Evolutionary conservation across 2,888 invertebrate species (phyloP), one percentile per base, ranked within the genome.

Genomic region (Drosophila differens): DNA sequence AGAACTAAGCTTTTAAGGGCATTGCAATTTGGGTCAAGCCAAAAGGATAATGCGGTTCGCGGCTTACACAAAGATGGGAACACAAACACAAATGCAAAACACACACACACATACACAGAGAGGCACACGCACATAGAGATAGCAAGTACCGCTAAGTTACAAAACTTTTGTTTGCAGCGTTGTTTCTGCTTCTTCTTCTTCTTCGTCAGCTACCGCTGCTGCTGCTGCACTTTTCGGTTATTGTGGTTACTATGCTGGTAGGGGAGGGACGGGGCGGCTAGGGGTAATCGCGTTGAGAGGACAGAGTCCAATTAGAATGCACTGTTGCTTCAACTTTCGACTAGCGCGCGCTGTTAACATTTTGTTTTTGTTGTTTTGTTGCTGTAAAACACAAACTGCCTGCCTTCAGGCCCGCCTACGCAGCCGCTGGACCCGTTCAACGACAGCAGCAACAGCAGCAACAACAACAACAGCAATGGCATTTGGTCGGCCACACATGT

Each of bases 21-120:
- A 75, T 60, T 76, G 74, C 76, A 81, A 85, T 85, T 88, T 85
- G 73, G 85, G 89, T 85, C 85, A 85, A 83, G 78, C 82, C 85
- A 76, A 82, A 76, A 78, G 82, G 82, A 88, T 85, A 83, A 83
- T 83, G 81, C 81, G 82, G 76, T 78, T 83, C 74, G 78, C 78
- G 82, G 78, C 77, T 76, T 73, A 52, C 60, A 69, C 62, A 69
- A 54, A 49, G 35, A 58, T 59, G 59, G 39, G 37, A 52, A 41
- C n/a, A 66, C 14, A 30, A 54, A 41, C 54, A 77, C 41, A 33
- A 47, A 25, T 47, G 47, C 28, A 47, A 25, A 47, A 4, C 25
- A 16, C 44, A 41, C 37, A 57, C 61, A 64, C 44, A 44, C 30
- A 28, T 1, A 39, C 16, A 19, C 16, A 51, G 44, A 55, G 14